Evolutionary conservation across 2,888 invertebrate genomes (phyloP).

Genomic region (Lymantria monacha): DNA sequence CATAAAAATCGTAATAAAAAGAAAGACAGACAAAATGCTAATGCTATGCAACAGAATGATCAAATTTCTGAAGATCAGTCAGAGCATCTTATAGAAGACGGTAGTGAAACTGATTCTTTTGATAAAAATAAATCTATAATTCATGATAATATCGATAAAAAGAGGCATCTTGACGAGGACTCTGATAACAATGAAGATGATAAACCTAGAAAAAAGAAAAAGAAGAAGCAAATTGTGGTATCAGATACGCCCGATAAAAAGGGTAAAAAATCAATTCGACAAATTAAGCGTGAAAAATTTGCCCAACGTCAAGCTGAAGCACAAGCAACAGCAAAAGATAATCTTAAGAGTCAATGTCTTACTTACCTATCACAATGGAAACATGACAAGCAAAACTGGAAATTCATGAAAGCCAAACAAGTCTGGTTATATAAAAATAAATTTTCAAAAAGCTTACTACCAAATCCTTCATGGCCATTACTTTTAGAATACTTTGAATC

Average conservation of each 20-base stretch:
- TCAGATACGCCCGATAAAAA: conserved; percentile 59
- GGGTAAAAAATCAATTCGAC: conserved; percentile 83
- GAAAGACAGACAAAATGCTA: conserved; percentile 23
- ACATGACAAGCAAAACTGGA: conserved; percentile 86
- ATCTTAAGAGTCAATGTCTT: conserved; percentile 83
- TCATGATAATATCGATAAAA: conserved; percentile 3
- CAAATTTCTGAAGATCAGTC: conserved; percentile 7
- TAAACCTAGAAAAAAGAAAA: conserved; percentile 61
- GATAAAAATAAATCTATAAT: conserved; percentile 3
- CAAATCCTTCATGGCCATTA: conserved; percentile 84
- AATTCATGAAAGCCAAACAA: conserved; percentile 90
- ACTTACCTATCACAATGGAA: conserved; percentile 89
- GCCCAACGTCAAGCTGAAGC: conserved; percentile 79
- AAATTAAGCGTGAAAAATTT: conserved; percentile 85
- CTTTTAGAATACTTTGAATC: conserved; percentile 88
- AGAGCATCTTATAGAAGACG: conserved; percentile 24
- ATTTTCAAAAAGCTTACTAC: conserved; percentile 82
- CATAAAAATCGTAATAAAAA: conserved; percentile 44
- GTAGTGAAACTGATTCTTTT: conserved; percentile 14
- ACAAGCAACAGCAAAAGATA: conserved; percentile 75
- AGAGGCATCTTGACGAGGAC: conserved; percentile 42
- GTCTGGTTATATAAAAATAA: conserved; percentile 88
- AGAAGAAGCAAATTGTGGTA: conserved; percentile 49
- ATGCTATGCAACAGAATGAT: not conserved
- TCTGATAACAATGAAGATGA: conserved; percentile 49